phyloP scores from a whole-genome alignment of 1,140 invertebrate genomes.

The Micrasema longulum region DNA sequence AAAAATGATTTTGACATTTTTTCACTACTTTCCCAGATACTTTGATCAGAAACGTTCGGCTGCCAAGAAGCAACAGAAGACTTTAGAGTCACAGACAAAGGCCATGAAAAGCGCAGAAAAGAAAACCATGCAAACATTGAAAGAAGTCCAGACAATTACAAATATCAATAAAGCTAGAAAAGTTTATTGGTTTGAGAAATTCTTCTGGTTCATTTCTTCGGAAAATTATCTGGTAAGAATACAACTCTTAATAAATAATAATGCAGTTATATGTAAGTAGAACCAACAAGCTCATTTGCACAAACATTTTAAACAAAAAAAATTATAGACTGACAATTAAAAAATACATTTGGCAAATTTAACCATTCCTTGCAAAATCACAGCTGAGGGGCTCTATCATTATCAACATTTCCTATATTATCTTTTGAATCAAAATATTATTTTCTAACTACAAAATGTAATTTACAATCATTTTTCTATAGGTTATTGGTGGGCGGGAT shows the following conservation, averaged over 20 bases:
- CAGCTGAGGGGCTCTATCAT: too few species aligned
- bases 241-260: too few species aligned
- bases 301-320: too few species aligned
- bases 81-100: slow-evolving; percentile 92
- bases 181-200: slow-evolving; percentile 99
- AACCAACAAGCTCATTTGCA: too few species aligned
- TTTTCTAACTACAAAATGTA: not conserved
- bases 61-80: slow-evolving; percentile 96
- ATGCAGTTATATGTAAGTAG: too few species aligned
- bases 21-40: slow-evolving; percentile 74
- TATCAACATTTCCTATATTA: slow-evolving; percentile 5
- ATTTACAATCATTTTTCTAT: slow-evolving; percentile 56
- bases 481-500: slow-evolving; percentile 94
- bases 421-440: slow-evolving; percentile 1
- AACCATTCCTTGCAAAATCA: too few species aligned
- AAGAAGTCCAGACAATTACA: slow-evolving; percentile 93
- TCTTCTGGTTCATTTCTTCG: slow-evolving; percentile 98
- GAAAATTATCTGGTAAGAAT: slow-evolving; percentile 90
- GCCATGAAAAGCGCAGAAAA: slow-evolving; percentile 96
- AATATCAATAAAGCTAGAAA: slow-evolving; percentile 95
- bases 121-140: slow-evolving; percentile 94
- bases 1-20: not conserved
- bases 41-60: slow-evolving; percentile 93
- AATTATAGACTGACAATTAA: too few species aligned
- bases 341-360: too few species aligned